phyloP scores from a whole-genome alignment of 2,797 vertebrate species.

The Anisognathus igniventris region DNA sequence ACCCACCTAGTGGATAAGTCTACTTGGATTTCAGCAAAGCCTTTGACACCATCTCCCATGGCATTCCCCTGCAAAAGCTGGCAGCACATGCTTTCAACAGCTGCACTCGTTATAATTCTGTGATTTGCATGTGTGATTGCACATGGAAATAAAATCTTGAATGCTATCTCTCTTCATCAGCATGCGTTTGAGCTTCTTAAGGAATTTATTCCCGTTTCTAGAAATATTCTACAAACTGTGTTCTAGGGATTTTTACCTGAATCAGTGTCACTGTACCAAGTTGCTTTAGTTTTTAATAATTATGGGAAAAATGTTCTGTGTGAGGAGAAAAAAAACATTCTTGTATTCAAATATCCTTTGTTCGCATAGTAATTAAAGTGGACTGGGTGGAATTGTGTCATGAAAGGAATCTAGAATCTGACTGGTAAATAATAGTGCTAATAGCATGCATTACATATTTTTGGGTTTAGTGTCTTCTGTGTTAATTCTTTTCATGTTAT shows the following conservation, averaged over 20 bases:
- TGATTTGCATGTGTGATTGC: not conserved
- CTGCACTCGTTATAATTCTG: not conserved
- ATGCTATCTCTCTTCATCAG: not conserved
- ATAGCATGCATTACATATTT: not conserved
- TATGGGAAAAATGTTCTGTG: not conserved
- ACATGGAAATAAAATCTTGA: not conserved
- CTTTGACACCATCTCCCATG: not conserved
- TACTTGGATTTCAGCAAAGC: not conserved
- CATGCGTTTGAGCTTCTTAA: not conserved
- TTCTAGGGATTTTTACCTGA: not conserved
- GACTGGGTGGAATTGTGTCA: not conserved
- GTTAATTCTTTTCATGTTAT: not conserved
- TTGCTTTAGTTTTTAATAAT: not conserved
- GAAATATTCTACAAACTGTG: not conserved
- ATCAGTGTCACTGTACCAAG: not conserved
- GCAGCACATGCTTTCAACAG: not conserved
- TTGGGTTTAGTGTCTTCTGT: not conserved
- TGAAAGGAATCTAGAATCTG: not conserved
- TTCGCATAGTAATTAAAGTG: not conserved
- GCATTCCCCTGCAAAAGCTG: not conserved
- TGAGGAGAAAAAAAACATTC: not conserved
- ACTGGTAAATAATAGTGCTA: not conserved
- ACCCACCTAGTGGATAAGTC: not conserved
- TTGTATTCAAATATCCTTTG: not conserved
- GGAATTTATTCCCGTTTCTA: not conserved